These are phyloP conservation scores for Enteromius argenteus DNA, from an alignment of 2,797 vertebrate species.

Conservation along the genomic window DNA sequence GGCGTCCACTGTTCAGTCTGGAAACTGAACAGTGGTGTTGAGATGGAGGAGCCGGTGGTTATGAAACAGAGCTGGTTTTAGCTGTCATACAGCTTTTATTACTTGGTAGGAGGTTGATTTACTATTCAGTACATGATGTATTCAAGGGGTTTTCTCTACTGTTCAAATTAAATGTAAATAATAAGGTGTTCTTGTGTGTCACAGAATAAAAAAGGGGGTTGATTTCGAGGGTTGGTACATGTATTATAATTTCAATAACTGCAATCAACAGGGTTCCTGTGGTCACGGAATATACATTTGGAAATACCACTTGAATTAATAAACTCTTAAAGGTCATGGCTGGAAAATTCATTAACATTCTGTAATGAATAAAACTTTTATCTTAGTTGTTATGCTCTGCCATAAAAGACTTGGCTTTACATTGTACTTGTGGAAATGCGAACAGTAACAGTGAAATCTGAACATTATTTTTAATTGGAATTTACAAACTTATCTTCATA, in stretches of 20 bases:
- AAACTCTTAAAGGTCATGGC: background rate
- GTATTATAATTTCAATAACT: background rate
- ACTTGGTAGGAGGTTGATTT: constrained; percentile 5
- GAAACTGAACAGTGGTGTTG: background rate
- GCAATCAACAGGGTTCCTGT: background rate
- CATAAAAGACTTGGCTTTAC: background rate
- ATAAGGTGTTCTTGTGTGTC: background rate
- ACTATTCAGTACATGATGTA: background rate
- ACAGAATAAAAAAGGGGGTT: background rate
- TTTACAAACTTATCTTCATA: background rate
- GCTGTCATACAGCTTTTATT: background rate
- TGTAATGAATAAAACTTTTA: background rate
- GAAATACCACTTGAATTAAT: background rate
- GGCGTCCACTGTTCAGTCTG: background rate
- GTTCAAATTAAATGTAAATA: background rate
- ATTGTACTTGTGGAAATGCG: background rate
- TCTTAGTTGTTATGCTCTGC: background rate
- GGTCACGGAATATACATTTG: background rate
- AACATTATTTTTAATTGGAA: background rate
- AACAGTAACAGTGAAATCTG: background rate
- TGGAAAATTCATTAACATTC: background rate
- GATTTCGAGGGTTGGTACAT: background rate
- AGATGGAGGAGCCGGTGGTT: constrained; percentile 8
- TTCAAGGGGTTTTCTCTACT: background rate
- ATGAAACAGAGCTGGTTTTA: constrained; percentile 29